phyloP scores from a whole-genome alignment of 1,140 invertebrate species.

The Cepaea nemoralis region DNA sequence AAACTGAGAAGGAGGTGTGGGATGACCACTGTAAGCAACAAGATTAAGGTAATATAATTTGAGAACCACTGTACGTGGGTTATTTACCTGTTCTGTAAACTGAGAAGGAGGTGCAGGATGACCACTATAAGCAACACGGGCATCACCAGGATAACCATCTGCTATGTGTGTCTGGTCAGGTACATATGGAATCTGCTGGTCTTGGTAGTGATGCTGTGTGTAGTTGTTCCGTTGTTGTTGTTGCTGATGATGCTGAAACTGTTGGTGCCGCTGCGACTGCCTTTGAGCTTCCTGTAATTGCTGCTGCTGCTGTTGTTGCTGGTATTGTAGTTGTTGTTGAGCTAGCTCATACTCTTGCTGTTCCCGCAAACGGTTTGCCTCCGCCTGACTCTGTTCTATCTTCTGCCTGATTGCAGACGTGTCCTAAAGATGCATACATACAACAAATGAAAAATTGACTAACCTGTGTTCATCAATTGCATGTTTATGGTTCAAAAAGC shows the following conservation, averaged over 20 bases:
- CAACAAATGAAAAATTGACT: too few relatives aligned
- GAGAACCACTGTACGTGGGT: too few relatives aligned
- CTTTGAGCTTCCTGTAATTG: slow-evolving; percentile 5
- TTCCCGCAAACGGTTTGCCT: background rate
- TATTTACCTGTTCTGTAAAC: slow-evolving; percentile 3
- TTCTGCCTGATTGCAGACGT: background rate
- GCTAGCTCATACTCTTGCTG: background rate
- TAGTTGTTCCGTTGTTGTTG: background rate
- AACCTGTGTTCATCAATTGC: too few relatives aligned
- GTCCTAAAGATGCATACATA: too few relatives aligned
- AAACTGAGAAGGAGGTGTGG: too few relatives aligned
- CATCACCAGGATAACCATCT: background rate
- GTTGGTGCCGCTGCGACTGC: background rate
- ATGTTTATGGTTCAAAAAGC: too few relatives aligned
- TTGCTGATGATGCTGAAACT: background rate
- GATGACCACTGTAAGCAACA: too few relatives aligned
- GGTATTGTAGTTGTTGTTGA: background rate
- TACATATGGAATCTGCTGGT: background rate
- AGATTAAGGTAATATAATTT: too few relatives aligned
- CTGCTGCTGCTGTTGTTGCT: slow-evolving; percentile 7
- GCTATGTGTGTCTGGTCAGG: background rate
- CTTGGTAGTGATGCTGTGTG: slow-evolving; percentile 3
- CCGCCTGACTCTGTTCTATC: background rate
- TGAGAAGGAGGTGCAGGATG: slow-evolving; percentile 1
- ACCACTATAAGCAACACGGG: background rate